Evolutionary conservation across 2,113 vertebrate genomes (phyloP).

Genomic region (Oxyruncus cristatus): DNA sequence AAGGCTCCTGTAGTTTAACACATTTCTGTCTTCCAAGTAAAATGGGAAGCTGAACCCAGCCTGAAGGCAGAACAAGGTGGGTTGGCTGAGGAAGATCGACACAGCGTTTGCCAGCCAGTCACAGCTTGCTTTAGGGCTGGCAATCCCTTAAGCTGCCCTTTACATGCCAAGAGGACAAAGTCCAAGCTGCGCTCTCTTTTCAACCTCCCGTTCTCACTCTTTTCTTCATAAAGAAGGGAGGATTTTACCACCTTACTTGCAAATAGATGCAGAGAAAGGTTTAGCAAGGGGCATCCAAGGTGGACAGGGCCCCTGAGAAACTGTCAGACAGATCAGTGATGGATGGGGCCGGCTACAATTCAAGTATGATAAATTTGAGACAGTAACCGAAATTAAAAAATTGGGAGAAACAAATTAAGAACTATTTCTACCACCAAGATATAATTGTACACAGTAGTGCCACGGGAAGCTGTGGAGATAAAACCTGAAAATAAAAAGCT

Average conservation of each 20-base stretch:
- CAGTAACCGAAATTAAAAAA: background rate
- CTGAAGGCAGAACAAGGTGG: background rate
- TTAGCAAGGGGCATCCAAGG: background rate
- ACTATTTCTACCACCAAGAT: background rate
- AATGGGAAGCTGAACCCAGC: background rate
- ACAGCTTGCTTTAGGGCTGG: background rate
- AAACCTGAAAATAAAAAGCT: background rate
- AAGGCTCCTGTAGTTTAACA: background rate
- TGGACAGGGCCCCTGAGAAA: background rate
- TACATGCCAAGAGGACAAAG: background rate
- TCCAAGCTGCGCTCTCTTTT: background rate
- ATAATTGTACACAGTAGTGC: background rate
- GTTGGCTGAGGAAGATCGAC: background rate
- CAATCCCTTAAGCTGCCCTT: background rate
- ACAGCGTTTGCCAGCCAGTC: background rate
- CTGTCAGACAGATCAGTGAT: background rate
- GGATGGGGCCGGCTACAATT: background rate
- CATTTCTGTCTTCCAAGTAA: background rate
- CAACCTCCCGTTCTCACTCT: background rate
- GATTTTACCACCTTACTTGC: background rate
- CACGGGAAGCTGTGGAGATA: background rate
- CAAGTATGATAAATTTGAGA: background rate
- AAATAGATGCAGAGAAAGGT: background rate
- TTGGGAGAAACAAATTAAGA: background rate
- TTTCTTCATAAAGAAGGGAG: background rate